phyloP scores from a whole-genome alignment of 2,888 invertebrate genomes.

The Nomada ferruginata region DNA sequence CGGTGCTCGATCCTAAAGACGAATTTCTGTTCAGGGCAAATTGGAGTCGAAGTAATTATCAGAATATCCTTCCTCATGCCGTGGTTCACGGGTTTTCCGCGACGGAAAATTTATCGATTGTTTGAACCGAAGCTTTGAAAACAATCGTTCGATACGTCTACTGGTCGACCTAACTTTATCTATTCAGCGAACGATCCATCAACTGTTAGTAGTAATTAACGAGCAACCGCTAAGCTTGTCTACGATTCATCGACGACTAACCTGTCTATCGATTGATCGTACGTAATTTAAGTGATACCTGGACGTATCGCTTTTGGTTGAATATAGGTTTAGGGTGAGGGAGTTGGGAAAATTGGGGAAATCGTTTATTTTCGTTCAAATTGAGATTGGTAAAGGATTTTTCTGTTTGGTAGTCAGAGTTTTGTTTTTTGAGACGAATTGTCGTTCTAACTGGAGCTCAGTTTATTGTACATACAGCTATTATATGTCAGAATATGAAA shows the following conservation, averaged over 20 bases:
- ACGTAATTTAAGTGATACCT: conserved; percentile 63
- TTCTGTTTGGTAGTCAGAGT: no score
- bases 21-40: not conserved
- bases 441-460: no score
- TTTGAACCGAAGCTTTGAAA: conserved; percentile 40
- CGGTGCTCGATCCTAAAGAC: conserved; percentile 14
- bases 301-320: not conserved
- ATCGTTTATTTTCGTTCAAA: no score
- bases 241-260: conserved; percentile 59
- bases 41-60: conserved; percentile 37
- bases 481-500: no score
- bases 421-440: no score
- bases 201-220: conserved; percentile 70
- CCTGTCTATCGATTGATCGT: conserved; percentile 68
- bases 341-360: no score
- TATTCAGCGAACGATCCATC: conserved; percentile 63
- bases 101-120: conserved; percentile 43
- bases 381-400: no score
- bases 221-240: conserved; percentile 58
- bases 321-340: no score
- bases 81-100: conserved; percentile 21
- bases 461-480: no score
- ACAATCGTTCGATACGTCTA: conserved; percentile 40
- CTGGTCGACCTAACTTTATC: conserved; percentile 42
- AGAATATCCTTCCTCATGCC: conserved; percentile 21